Base-by-base conservation (phyloP, 1,140 invertebrate genomes). In the Campoletis sonorensis region DNA sequence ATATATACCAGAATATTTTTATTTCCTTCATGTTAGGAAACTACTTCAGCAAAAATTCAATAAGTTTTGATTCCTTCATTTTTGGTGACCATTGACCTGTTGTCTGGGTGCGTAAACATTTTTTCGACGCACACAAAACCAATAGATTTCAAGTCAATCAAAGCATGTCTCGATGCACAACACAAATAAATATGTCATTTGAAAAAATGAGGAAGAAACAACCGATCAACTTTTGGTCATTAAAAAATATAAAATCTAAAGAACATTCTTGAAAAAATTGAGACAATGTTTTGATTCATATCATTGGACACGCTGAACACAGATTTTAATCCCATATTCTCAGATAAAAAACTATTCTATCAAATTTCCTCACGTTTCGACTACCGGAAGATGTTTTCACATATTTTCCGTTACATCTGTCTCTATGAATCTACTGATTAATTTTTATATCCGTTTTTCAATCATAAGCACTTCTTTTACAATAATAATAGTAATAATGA, bases 381-480 rank as follows among this genome's bases (percentile, higher is more conserved):
- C 73, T 58, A 73, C 72, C 79, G 73, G 16, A 82, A 72, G 40
- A 77, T 72, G 37, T 80, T 80, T 80, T 45, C 45, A 71, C 77
- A 77, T 77, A 64, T 86, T 90, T 88, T 90, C 89, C 90, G 85
- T 91, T 91, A 89, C 90, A 91, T 92, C 90, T 92, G 91, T 92
- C 90, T 92, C 91, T 90, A 85, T 90, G 86, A 91, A 88, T 84
- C 85, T 85, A 84, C 88, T 85, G 67, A 80, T 85, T 88, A 83
- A 83, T 67, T 11, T 75, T 18, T 75, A 61, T 72, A 33, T 68
- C 77, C 40, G 75, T 77, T 81, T 79, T 75, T 51, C 79, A 16
- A 67, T 68, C 54, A 77, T 23, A 51, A 79, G 64, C 27, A 27
- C 67, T 70, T 70, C 13, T 40, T 70, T 51, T 77, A 30, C 75